Percentiles rank a stretch among this genome's conserved stretches.
Conservation (phyloP, 2,888 invertebrate species). For the Drosophila eohydei region DNA sequence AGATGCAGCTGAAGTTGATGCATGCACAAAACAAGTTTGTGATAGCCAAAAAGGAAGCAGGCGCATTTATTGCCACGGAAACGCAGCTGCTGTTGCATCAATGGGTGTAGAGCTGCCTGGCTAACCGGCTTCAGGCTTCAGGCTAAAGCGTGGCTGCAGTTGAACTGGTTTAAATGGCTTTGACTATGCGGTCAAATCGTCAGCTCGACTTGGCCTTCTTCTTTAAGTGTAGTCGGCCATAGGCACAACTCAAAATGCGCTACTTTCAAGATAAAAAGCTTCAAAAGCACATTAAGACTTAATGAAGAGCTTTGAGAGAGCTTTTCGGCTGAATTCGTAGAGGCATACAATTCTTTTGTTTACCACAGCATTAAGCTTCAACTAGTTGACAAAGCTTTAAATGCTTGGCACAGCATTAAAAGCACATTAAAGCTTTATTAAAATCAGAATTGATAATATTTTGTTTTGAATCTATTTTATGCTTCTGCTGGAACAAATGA, state of each 20-base stretch:
- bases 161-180: slow-evolving; percentile 71
- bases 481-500: neutral
- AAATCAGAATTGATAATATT: neutral
- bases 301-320: neutral
- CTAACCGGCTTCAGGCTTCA: slow-evolving; percentile 7
- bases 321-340: neutral
- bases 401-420: neutral
- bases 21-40: slow-evolving; percentile 39
- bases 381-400: no score
- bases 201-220: slow-evolving; percentile 57
- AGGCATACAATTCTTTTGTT: no score
- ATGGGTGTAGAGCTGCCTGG: slow-evolving; percentile 31
- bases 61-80: slow-evolving; percentile 67
- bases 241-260: slow-evolving; percentile 7
- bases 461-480: no score
- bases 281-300: neutral
- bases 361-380: no score
- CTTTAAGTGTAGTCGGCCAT: slow-evolving; percentile 2
- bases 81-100: slow-evolving; percentile 51
- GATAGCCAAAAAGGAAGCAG: slow-evolving; percentile 45
- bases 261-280: neutral
- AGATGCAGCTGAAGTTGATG: slow-evolving; percentile 9
- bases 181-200: slow-evolving; percentile 33
- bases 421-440: neutral
- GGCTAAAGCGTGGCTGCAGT: slow-evolving; percentile 26